Percentiles rank a stretch among this genome's conserved stretches.
Evolutionary conservation across 1,140 invertebrate genomes (phyloP).

Genomic region (Reticulitermes speratus): DNA sequence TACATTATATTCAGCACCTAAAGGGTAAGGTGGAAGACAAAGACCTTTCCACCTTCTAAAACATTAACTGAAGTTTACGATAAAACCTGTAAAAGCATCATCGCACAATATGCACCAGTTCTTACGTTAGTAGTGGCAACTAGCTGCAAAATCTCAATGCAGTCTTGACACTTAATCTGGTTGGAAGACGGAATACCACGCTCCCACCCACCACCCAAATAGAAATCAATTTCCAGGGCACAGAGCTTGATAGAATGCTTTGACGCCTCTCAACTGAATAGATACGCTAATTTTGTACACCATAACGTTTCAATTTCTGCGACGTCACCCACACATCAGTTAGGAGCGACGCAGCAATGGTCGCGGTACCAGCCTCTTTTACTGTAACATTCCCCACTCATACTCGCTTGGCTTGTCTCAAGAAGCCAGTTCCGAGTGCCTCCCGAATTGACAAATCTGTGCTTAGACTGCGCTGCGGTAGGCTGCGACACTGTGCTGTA

Average conservation of each 20-base stretch:
- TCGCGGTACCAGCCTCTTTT: too few relatives aligned
- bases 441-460: too few relatives aligned
- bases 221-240: neutral
- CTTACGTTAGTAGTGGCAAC: neutral
- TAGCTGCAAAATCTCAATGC: neutral
- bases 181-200: neutral
- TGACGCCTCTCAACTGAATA: neutral
- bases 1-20: too few relatives aligned
- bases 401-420: too few relatives aligned
- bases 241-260: neutral
- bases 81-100: neutral
- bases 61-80: neutral
- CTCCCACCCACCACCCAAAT: neutral
- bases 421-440: too few relatives aligned
- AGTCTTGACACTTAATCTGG: neutral
- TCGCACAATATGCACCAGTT: neutral
- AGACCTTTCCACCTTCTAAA: too few relatives aligned
- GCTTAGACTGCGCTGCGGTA: too few relatives aligned
- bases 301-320: constrained; percentile 5
- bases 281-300: neutral
- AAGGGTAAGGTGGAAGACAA: too few relatives aligned
- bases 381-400: too few relatives aligned
- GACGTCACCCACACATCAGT: neutral
- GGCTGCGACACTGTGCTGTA: too few relatives aligned
- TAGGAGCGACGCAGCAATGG: neutral